Evolutionary conservation across 2,797 vertebrate genomes (phyloP), one percentile per base, ranked within the genome.

Genomic region (Clamator glandarius): DNA sequence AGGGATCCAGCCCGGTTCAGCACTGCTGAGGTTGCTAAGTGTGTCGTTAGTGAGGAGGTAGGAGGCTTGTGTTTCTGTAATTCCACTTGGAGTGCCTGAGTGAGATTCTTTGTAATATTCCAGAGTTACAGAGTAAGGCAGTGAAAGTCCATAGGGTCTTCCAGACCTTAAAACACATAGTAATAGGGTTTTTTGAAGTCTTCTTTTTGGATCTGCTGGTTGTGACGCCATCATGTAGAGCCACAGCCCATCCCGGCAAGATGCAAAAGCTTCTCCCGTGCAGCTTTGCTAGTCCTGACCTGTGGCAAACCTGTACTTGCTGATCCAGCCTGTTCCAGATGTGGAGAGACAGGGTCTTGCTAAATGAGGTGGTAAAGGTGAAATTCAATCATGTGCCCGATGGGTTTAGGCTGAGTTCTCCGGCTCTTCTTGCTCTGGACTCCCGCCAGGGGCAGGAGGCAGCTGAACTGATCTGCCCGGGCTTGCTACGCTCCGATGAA

Each of bases 181-280:
- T 3, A 42, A 26, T 17, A 69, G 51, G 3, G 0, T 0, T 15
- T 39, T 81, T 67, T n/a, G 19, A 36, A 5, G 51, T 46, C 48
- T 28, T 41, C 41, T n/a, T 64, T 24, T 46, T 61, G 83, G 51
- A 12, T 58, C 39, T 26, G 21, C 48, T 79, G 1, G 24, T 28
- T 24, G 28, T 0, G 17, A 73, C 48, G 73, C 15, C 51, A 16
- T 92, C 7, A 2, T 39, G 46, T 9, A 54, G 62, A 87, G 39
- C 64, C 0, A 0, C 19, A 55, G 54, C 73, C 48, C 35, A 2
- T 41, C 76, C 66, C 21, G 1, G 0, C 58, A 3, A 12, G 41
- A n/a, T 55, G 55, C 0, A 0, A 63, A 39, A 79, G 84, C 73
- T 55, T 57, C 84, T 87, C 59, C 74, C 69, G 44, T 2, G 0